phyloP scores from a whole-genome alignment of 2,888 invertebrate genomes.

The Acleris sparsana region DNA sequence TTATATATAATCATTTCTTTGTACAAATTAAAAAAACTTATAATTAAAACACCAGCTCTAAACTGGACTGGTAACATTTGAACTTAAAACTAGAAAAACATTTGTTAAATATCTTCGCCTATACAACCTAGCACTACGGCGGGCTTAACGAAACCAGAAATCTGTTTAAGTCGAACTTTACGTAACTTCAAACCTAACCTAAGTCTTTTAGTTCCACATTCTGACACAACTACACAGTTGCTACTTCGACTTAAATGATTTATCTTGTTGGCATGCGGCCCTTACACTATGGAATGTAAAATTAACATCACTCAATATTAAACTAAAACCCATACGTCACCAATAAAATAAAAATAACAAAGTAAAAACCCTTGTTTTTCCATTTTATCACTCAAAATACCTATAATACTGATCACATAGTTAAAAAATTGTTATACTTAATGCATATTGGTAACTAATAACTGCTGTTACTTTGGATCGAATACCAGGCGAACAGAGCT shows the following conservation, averaged over 20 bases:
- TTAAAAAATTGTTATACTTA: slow-evolving; percentile 32
- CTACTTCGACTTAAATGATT: too few species aligned
- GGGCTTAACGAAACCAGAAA: neutral
- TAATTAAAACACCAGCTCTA: slow-evolving; percentile 32
- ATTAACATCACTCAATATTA: slow-evolving; percentile 44
- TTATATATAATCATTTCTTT: slow-evolving; percentile 17
- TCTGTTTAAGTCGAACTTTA: neutral
- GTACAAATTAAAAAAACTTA: slow-evolving; percentile 34
- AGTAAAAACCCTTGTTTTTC: too few species aligned
- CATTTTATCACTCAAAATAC: slow-evolving; percentile 39
- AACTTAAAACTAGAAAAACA: slow-evolving; percentile 45
- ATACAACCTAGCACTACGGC: slow-evolving; percentile 44
- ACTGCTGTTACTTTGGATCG: slow-evolving; percentile 36
- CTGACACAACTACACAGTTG: too few species aligned
- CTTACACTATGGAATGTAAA: slow-evolving; percentile 55
- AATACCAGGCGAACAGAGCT: slow-evolving; percentile 48
- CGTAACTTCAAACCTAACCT: too few species aligned
- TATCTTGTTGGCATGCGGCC: too few species aligned
- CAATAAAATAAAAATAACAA: too few species aligned
- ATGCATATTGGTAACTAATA: slow-evolving; percentile 39
- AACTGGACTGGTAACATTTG: slow-evolving; percentile 38
- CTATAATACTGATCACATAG: slow-evolving; percentile 73
- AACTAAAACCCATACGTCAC: too few species aligned
- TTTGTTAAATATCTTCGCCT: slow-evolving; percentile 54
- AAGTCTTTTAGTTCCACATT: too few species aligned